Evolutionary conservation across 1,140 invertebrate species (phyloP).

Genomic region (Lasaia peninsularis): DNA sequence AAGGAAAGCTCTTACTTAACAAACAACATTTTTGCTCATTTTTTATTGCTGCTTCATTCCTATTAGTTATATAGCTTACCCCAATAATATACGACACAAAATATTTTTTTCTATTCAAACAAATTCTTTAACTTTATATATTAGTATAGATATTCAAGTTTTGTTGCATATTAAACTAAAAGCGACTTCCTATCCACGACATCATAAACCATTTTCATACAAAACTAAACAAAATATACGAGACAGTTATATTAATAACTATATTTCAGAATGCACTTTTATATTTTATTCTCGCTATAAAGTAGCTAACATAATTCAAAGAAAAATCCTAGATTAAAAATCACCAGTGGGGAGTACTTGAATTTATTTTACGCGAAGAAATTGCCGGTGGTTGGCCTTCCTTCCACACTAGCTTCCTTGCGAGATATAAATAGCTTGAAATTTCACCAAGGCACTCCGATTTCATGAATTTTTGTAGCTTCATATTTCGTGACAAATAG

Average conservation of each 20-base stretch:
- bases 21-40: no score
- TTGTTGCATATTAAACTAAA: no score
- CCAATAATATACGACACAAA: no score
- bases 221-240: slow-evolving; percentile 10
- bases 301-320: slow-evolving; percentile 49
- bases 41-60: no score
- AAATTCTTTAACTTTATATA: no score
- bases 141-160: no score
- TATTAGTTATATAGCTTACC: no score
- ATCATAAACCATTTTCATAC: neutral
- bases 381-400: slow-evolving; percentile 57
- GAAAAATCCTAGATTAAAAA: slow-evolving; percentile 61
- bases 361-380: slow-evolving; percentile 62
- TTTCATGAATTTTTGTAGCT: slow-evolving; percentile 67
- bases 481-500: slow-evolving; percentile 68
- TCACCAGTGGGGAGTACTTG: slow-evolving; percentile 45
- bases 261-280: slow-evolving; percentile 20
- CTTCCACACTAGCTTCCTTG: slow-evolving; percentile 44
- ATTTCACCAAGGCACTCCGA: slow-evolving; percentile 51
- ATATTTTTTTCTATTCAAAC: no score
- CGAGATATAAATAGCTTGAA: slow-evolving; percentile 57
- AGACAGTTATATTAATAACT: slow-evolving; percentile 9
- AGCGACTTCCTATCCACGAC: no score
- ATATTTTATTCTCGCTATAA: slow-evolving; percentile 27
- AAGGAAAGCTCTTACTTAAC: no score